phyloP scores from a whole-genome alignment of 1,140 invertebrate species.

The Condylostylus longicornis region DNA sequence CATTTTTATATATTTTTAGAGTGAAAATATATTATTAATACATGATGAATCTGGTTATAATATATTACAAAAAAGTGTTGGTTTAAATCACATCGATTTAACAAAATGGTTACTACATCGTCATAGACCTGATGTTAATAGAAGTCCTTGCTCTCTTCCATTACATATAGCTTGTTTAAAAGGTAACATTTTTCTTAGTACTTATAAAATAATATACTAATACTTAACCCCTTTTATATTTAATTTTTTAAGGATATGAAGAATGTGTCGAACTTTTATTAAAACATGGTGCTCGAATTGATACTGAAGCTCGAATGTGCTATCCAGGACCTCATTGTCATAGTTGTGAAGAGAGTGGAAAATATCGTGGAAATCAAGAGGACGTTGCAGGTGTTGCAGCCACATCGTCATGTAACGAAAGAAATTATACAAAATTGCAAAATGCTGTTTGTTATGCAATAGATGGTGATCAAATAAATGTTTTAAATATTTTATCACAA shows the following conservation, averaged over 20 bases:
- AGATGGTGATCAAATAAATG: conserved; percentile 51
- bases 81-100: conserved; percentile 54
- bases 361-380: conserved; percentile 25
- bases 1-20: conserved; percentile 30
- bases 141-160: conserved; percentile 53
- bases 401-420: conserved; percentile 12
- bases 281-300: conserved; percentile 39
- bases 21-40: conserved; percentile 49
- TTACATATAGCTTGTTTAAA: conserved; percentile 57
- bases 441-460: conserved; percentile 58
- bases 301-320: conserved; percentile 42
- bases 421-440: conserved; percentile 44
- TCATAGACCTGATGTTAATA: conserved; percentile 48
- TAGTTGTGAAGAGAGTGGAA: conserved; percentile 52
- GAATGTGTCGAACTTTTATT: conserved; percentile 40
- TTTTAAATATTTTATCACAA: conserved; percentile 46
- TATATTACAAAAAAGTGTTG: conserved; percentile 53
- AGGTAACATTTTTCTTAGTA: too few species aligned
- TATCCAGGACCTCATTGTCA: conserved; percentile 53
- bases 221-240: too few species aligned
- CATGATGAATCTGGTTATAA: conserved; percentile 57
- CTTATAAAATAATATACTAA: too few species aligned
- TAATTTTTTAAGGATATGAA: too few species aligned
- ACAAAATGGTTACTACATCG: conserved; percentile 48
- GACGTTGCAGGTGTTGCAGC: conserved; percentile 18